phyloP scores from a whole-genome alignment of 2,113 vertebrate species.

The Hylia prasina region DNA sequence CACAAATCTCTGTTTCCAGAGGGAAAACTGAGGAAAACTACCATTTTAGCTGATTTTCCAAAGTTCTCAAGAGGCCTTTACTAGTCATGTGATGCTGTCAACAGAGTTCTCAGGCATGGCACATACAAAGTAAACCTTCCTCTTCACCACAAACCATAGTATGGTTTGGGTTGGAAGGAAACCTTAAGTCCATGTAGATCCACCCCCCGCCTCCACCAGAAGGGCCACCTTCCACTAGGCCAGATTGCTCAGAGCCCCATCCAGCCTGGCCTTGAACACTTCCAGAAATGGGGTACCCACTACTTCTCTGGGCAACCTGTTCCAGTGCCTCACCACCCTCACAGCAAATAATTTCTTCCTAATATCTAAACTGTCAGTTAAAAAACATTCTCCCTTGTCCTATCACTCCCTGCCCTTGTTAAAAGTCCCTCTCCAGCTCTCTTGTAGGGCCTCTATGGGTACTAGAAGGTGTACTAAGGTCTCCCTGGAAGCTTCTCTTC shows the following conservation, averaged over 20 bases:
- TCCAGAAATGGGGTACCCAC: background rate
- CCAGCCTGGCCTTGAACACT: background rate
- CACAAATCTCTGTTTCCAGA: background rate
- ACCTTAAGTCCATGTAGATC: background rate
- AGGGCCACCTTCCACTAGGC: background rate
- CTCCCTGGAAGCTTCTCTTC: background rate
- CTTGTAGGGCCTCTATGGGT: background rate
- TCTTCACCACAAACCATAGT: background rate
- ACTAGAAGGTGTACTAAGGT: background rate
- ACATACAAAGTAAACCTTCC: accelerated
- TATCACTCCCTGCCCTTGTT: background rate
- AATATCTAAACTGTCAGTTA: background rate
- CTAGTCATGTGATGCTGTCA: background rate
- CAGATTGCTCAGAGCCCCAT: background rate
- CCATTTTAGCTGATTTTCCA: background rate
- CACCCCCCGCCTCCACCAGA: accelerated
- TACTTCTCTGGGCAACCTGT: background rate
- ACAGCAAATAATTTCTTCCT: background rate
- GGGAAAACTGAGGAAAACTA: background rate
- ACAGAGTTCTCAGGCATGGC: background rate
- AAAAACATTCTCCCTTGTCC: background rate
- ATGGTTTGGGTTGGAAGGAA: background rate
- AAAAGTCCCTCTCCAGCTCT: background rate
- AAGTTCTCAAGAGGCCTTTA: background rate
- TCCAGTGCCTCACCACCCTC: background rate